These are phyloP conservation scores for Carettochelys insculpta DNA, from an alignment of 2,113 vertebrate species.

Conservation along the genomic window DNA sequence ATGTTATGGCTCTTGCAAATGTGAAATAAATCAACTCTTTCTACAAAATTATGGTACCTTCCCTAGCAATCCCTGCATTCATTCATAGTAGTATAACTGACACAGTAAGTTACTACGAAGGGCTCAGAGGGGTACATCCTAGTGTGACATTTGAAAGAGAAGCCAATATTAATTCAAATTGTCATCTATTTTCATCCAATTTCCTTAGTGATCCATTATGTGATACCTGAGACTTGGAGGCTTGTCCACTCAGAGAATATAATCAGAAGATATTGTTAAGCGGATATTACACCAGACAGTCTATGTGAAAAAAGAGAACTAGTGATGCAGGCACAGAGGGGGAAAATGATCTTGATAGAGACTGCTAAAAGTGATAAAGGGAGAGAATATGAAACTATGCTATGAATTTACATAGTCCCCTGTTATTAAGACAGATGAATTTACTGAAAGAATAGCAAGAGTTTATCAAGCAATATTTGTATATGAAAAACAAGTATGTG, in stretches of 20 bases:
- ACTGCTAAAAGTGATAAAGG: not conserved
- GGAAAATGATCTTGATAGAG: not conserved
- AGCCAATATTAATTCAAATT: conserved; percentile 36
- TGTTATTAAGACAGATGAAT: not conserved
- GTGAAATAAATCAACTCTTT: not conserved
- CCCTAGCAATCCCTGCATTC: not conserved
- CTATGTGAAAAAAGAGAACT: not conserved
- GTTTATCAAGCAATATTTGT: not conserved
- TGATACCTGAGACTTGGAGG: not conserved
- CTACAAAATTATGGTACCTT: not conserved
- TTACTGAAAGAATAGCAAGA: not conserved
- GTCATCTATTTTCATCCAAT: not conserved
- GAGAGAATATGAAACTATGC: not conserved
- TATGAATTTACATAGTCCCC: not conserved
- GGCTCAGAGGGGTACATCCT: not conserved
- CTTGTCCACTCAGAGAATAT: conserved; percentile 10
- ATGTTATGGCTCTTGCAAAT: not conserved
- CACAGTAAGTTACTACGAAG: not conserved
- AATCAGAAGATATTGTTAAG: not conserved
- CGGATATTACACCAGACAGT: conserved; percentile 18
- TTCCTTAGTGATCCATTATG: not conserved
- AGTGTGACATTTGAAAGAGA: not conserved
- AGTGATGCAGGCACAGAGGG: not conserved
- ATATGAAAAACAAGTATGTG: not conserved
- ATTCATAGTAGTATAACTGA: not conserved